Evolutionary conservation across 2,888 invertebrate species (phyloP).

Genomic region (Alloscopus bannaensis): DNA sequence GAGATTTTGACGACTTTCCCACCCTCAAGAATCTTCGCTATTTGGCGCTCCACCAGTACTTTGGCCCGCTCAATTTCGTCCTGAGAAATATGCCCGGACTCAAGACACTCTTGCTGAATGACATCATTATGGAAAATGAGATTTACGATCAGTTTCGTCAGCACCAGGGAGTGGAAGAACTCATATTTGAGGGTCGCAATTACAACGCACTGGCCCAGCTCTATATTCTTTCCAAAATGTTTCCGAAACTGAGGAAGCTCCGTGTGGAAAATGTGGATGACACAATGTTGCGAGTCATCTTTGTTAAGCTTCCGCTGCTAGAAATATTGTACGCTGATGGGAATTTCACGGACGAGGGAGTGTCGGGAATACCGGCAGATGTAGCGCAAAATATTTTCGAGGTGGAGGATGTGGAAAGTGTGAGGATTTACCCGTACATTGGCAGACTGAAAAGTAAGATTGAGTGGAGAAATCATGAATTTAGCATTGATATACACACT

Average conservation of each 20-base stretch:
- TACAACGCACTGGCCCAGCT: slow-evolving; percentile 57
- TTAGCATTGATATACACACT: background rate
- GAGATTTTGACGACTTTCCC: slow-evolving; percentile 65
- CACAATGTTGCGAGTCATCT: slow-evolving; percentile 60
- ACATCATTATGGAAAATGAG: slow-evolving; percentile 49
- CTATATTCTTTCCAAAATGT: slow-evolving; percentile 47
- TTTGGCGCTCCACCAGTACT: slow-evolving; percentile 61
- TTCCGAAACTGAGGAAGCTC: slow-evolving; percentile 59
- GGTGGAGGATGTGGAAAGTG: slow-evolving; percentile 56
- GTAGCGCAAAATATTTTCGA: slow-evolving; percentile 61
- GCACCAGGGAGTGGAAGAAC: slow-evolving; percentile 38
- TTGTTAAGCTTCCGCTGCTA: slow-evolving; percentile 39
- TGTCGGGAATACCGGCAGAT: slow-evolving; percentile 60
- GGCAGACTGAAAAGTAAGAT: slow-evolving; percentile 60
- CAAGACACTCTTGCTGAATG: slow-evolving; percentile 64
- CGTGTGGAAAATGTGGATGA: slow-evolving; percentile 60
- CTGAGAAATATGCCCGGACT: slow-evolving; percentile 43
- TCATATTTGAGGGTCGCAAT: slow-evolving; percentile 58
- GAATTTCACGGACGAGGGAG: slow-evolving; percentile 64
- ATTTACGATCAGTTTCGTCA: slow-evolving; percentile 13
- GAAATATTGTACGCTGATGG: slow-evolving; percentile 64
- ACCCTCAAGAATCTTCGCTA: slow-evolving; percentile 56
- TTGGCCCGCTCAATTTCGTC: slow-evolving; percentile 56
- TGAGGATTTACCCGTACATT: slow-evolving; percentile 57
- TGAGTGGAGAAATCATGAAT: background rate